These are phyloP conservation scores for Pan troglodytes DNA, from an alignment of 2,113 vertebrate species.

Conservation along the genomic window NHGRI_mPanTro3-v2.1_pri NC_072409.2:52084501-52085000, in stretches of 20 bases:
- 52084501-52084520: constrained; percentile 80
- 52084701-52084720: constrained; percentile 58
- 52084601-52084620: constrained; percentile 79
- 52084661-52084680: constrained; percentile 80
- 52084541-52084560: constrained; percentile 82
- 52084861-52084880: constrained; percentile 42
- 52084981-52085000: neutral
- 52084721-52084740: constrained; percentile 65
- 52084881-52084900: constrained; percentile 13
- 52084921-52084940: neutral
- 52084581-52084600: constrained; percentile 80
- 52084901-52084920: constrained; percentile 48
- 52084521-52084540: constrained; percentile 81
- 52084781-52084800: neutral
- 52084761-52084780: constrained; percentile 34
- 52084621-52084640: constrained; percentile 77
- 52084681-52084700: constrained; percentile 81
- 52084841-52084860: constrained; percentile 66
- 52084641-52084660: constrained; percentile 78
- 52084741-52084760: constrained; percentile 65
- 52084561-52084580: constrained; percentile 80
- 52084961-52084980: neutral
- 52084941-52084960: neutral
- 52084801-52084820: constrained; percentile 12
- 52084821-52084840: constrained; percentile 42